Conservation (phyloP, 2,888 invertebrate genomes). For the Pammene fasciana region DNA sequence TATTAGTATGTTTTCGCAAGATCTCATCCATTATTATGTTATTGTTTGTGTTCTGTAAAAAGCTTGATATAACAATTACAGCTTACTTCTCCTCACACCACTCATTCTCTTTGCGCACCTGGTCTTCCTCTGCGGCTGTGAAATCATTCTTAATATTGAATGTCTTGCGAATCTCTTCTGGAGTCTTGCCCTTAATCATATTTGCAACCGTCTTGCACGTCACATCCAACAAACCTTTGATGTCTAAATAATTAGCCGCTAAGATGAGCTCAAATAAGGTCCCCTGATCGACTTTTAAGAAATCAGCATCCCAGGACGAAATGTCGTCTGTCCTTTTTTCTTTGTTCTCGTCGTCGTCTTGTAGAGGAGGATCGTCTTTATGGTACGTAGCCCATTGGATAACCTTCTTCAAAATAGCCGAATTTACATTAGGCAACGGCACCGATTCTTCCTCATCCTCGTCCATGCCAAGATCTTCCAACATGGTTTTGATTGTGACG, state of each 20-base stretch:
- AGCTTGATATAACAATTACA: neutral
- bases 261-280: conserved; percentile 97
- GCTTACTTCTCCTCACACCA: conserved; percentile 94
- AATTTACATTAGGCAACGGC: conserved; percentile 98
- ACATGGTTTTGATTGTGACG: conserved; percentile 98
- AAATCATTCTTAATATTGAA: conserved; percentile 99
- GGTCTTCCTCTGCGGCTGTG: conserved; percentile 97
- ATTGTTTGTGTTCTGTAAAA: conserved; percentile 8
- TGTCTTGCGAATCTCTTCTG: conserved; percentile 97
- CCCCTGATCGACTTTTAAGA: conserved; percentile 98
- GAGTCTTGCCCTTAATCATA: conserved; percentile 99
- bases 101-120: conserved; percentile 97
- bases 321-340: conserved; percentile 99
- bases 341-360: conserved; percentile 98
- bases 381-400: conserved; percentile 97
- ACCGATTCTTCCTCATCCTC: conserved; percentile 97
- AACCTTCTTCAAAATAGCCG: conserved; percentile 97
- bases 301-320: conserved; percentile 99
- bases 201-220: conserved; percentile 99
- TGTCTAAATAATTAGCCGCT: conserved; percentile 98
- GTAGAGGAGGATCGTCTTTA: conserved; percentile 97
- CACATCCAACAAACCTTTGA: conserved; percentile 97
- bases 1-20: conserved; percentile 3
- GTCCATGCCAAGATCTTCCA: conserved; percentile 96
- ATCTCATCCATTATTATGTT: conserved; percentile 15